Conservation (phyloP, 2,113 vertebrate genomes). For the Dendropsophus ebraccatus region DNA sequence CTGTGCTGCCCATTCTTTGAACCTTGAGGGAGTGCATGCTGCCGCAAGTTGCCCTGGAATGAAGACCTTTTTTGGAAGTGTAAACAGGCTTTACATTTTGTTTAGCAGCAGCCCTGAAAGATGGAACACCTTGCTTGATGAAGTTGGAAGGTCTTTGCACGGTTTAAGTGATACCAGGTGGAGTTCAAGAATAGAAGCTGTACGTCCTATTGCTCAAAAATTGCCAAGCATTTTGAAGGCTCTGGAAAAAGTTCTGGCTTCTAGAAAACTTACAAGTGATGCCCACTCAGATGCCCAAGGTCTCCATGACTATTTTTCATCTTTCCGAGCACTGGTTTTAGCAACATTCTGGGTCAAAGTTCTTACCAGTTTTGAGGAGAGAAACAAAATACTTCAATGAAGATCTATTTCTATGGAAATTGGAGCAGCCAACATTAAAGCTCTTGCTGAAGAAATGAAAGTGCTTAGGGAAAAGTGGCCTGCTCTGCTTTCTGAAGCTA, state of each 20-base stretch:
- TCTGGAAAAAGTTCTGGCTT: not conserved
- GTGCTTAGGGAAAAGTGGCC: not conserved
- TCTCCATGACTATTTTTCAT: slow-evolving; percentile 2
- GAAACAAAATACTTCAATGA: no score
- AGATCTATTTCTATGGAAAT: no score
- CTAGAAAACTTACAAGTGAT: slow-evolving; percentile 8
- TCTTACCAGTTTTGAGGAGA: not conserved
- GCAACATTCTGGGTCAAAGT: not conserved
- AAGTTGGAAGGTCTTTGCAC: not conserved
- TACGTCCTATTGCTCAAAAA: not conserved
- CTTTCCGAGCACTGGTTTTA: not conserved
- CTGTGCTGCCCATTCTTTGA: not conserved
- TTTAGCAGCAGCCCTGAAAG: slow-evolving; percentile 12
- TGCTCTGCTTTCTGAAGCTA: not conserved
- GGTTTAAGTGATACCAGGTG: slow-evolving; percentile 7
- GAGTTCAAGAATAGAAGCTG: not conserved
- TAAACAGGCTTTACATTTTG: not conserved
- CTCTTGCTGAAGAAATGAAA: not conserved
- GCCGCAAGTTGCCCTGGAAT: not conserved
- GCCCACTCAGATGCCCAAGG: not conserved
- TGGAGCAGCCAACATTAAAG: not conserved
- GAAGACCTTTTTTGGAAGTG: slow-evolving; percentile 4
- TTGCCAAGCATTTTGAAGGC: not conserved
- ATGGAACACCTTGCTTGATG: not conserved
- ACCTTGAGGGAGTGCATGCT: slow-evolving; percentile 7